Base-by-base conservation (phyloP, 2,888 invertebrate species). In the Idaea dimidiata region DNA sequence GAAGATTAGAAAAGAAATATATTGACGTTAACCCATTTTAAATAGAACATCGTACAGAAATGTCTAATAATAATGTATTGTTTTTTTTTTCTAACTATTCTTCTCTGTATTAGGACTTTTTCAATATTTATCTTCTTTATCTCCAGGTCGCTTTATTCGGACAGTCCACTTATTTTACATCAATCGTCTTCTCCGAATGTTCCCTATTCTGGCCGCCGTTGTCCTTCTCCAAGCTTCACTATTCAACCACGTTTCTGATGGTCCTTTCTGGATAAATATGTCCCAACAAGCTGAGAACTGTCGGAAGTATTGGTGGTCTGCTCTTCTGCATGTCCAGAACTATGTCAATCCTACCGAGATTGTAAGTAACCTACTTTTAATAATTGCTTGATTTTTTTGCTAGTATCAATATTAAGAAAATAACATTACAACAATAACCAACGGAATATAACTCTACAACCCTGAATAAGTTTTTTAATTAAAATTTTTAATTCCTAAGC, bases 321-420 rank as follows among this genome's bases (percentile, higher is more conserved):
- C 84, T 0, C 60, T 93, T 16, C 75, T 93, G 0, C 92, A 93
- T 72, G 75, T 93, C 4, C 93, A 93, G 70, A 94, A 93, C 68
- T 93, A 89, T 69, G 82, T 87, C 1, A 85, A 86, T 58, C 68
- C 76, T 14, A n/a, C 72, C 4, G 65, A 73, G 43, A 66, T 80
- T 31, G 86, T 82, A 72, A 77, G 78, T 77, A 62, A 60, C 1
- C 7, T 14, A 33, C 33, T 7, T 6, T 33, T 33, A 10, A 33
- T 10, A 10, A 33, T 10, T 33, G 1, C 7, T 10, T 1, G 3
- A 1, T 2, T 10, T 10, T 10, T 10, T 33, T 6, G 33, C 7
- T 14, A 10, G 7, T 33, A 33, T 33, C 14, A 33, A 6, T 33
- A 6, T 32, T 32, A 32, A 32, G 32, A 33, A 10, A 7, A 33